These are phyloP conservation scores for Tinea pellionella DNA, from an alignment of 2,888 invertebrate genomes.

Conservation along the genomic window DNA sequence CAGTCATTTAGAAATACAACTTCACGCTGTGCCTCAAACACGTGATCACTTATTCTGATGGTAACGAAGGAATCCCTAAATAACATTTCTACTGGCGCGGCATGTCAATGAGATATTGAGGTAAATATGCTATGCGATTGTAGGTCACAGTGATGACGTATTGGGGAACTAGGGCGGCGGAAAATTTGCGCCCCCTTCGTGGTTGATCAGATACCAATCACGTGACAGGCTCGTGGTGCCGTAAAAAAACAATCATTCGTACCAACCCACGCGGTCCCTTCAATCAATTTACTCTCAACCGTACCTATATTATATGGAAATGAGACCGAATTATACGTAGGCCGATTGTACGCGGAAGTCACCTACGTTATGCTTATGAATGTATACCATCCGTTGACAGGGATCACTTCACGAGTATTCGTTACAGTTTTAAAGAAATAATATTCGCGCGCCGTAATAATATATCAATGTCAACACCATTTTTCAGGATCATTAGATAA, in stretches of 20 bases:
- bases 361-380: too few species aligned
- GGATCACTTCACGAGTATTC: too few species aligned
- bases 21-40: background rate
- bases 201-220: background rate
- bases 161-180: conserved; percentile 9
- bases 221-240: background rate
- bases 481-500: conserved; percentile 7
- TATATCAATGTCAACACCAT: conserved; percentile 3
- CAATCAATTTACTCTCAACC: background rate
- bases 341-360: too few species aligned
- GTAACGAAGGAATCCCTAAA: background rate
- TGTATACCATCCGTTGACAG: too few species aligned
- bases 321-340: background rate
- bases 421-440: too few species aligned
- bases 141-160: conserved; percentile 12
- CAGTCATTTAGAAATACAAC: background rate
- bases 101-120: background rate
- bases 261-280: background rate
- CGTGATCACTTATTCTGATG: background rate
- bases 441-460: background rate
- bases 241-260: conserved; percentile 5
- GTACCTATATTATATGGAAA: background rate
- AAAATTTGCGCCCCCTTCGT: conserved; percentile 8
- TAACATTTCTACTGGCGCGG: background rate
- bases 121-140: conserved; percentile 1